Base-by-base conservation (phyloP, 2,113 vertebrate genomes). In the Holacanthus passer region DNA sequence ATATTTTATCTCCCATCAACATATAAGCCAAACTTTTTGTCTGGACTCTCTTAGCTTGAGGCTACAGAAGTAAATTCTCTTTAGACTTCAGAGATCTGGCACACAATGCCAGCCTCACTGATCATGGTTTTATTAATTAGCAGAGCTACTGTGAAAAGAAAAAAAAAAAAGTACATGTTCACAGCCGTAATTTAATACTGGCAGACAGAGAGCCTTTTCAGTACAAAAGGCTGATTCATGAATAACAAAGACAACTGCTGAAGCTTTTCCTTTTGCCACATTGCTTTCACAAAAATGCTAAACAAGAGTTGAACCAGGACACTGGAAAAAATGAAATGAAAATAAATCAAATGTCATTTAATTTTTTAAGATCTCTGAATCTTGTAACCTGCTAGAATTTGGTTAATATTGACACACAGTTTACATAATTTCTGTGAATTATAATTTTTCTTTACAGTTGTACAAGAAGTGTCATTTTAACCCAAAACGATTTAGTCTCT, bases 391-490 rank as follows among this genome's bases (percentile, higher is more conserved):
- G 32, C 32, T 48, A 68, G 67, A 72, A 77, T 72, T 79, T 53
- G 65, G 68, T 68, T 58, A 67, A 79, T 77, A 77, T 29, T 39
- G 11, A 32, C 10, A 4, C 10, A 66, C 27, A n/a, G 58, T n/a
- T 37, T 37, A 69, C 43, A 56, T 47, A 2, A 70, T 74, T 56
- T 73, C 59, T 84, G 41, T 53, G 71, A 31, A 41, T 77, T 62
- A 41, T 65, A n/a, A 31, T 67, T 75, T 73, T 45, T 79, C 41
- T 81, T 87, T 80, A 89, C 74, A 89, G 29, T 81, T 79, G 24
- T 65, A 83, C 63, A 81, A 67, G 19, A 31, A 67, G 27, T 19
- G 32, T 50, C 1, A 43, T 55, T 73, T 81, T 48, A 14, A 64
- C 22, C 24, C 7, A 47, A 58, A 60, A 76, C 16, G 55, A 56